These are phyloP conservation scores for Acrossocheilus fasciatus DNA, from an alignment of 2,797 vertebrate genomes.

Conservation along the genomic window DNA sequence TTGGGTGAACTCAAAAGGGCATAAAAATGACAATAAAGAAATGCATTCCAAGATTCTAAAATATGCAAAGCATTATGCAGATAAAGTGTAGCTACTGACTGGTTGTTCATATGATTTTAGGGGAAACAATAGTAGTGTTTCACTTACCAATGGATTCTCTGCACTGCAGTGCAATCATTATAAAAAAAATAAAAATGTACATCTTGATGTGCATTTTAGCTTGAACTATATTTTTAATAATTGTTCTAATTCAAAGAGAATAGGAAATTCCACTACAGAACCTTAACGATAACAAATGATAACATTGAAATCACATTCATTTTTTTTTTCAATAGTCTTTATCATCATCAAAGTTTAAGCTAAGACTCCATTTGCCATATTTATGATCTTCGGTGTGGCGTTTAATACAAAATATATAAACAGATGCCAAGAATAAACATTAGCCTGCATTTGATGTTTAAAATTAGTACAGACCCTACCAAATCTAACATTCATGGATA, in stretches of 20 bases:
- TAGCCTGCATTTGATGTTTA: background rate
- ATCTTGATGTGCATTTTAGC: background rate
- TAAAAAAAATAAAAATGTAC: too few relatives aligned
- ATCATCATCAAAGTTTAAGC: background rate
- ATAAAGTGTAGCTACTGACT: background rate
- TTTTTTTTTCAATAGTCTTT: background rate
- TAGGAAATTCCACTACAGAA: background rate
- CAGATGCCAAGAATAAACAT: background rate
- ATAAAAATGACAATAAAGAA: background rate
- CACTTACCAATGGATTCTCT: background rate
- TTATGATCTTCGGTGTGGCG: background rate
- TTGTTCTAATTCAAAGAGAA: background rate
- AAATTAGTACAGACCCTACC: background rate
- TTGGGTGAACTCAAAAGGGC: conserved; percentile 25
- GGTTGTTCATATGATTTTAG: background rate
- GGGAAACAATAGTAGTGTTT: background rate
- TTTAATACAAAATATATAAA: background rate
- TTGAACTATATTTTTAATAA: background rate
- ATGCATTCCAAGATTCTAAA: background rate
- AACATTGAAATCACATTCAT: background rate
- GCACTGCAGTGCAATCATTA: background rate
- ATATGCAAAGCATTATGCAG: background rate
- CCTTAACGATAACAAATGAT: background rate
- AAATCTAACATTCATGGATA: background rate
- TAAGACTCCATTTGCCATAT: background rate